phyloP scores from a whole-genome alignment of 2,888 invertebrate genomes.

The Adela reaumurella region DNA sequence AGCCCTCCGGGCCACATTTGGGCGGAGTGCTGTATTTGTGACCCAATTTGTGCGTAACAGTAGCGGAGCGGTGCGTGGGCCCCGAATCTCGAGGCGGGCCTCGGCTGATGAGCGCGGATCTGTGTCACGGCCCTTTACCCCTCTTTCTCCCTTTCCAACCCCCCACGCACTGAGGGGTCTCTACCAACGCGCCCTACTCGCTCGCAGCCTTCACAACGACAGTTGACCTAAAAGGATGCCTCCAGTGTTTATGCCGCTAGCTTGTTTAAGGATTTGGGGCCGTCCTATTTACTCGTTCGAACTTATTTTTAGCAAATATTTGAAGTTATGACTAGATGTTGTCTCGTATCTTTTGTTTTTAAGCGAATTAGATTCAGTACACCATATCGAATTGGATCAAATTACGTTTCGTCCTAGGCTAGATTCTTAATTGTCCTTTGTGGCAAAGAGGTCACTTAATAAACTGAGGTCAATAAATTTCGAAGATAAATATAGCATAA shows the following conservation, averaged over 20 bases:
- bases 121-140: conserved; percentile 50
- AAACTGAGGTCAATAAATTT: too few species aligned
- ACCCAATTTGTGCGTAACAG: conserved; percentile 46
- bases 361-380: too few species aligned
- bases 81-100: conserved; percentile 44
- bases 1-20: neutral
- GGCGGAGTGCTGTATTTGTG: conserved; percentile 16
- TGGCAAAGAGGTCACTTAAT: too few species aligned
- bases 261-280: conserved; percentile 31
- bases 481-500: too few species aligned
- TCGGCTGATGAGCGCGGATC: conserved; percentile 46
- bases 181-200: conserved; percentile 28
- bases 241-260: conserved; percentile 35
- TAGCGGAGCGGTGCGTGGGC: conserved; percentile 43
- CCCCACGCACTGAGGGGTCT: conserved; percentile 18
- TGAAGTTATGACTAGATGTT: too few species aligned
- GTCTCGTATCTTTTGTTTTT: too few species aligned
- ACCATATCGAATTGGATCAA: too few species aligned
- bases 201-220: conserved; percentile 25
- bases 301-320: neutral
- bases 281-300: neutral
- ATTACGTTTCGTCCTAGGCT: too few species aligned
- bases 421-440: too few species aligned
- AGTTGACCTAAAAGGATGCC: conserved; percentile 37
- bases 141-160: neutral